Percentiles rank a stretch among this genome's conserved stretches.
These are phyloP conservation scores for Crossocerus cetratus DNA, from an alignment of 2,888 invertebrate genomes.

Conservation along the genomic window DNA sequence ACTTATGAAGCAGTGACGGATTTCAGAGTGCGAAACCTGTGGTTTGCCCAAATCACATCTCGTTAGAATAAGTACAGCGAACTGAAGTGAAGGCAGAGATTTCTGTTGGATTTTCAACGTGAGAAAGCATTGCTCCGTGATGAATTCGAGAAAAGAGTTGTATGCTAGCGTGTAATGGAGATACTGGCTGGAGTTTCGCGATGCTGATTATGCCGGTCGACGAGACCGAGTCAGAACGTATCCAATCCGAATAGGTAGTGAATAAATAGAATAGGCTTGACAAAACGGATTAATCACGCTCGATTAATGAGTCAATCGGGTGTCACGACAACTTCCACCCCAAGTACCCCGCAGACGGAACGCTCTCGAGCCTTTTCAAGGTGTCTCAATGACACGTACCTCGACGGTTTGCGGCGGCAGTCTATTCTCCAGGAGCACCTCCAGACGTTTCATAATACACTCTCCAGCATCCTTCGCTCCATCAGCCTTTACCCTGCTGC, in stretches of 20 bases:
- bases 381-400: slow-evolving; percentile 54
- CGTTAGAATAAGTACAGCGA: neutral
- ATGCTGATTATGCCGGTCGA: too few species aligned
- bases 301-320: neutral
- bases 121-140: neutral
- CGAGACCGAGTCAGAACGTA: too few species aligned
- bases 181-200: too few species aligned
- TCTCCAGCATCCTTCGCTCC: slow-evolving; percentile 55
- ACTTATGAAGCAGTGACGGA: neutral
- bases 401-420: slow-evolving; percentile 62
- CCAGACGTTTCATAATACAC: slow-evolving; percentile 68
- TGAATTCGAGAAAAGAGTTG: neutral
- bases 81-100: neutral
- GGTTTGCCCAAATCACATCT: neutral
- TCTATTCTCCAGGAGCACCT: slow-evolving; percentile 64
- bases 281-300: neutral
- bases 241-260: too few species aligned
- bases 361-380: slow-evolving; percentile 2
- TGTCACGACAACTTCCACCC: neutral
- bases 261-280: neutral
- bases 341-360: neutral
- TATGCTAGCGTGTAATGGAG: neutral
- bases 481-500: slow-evolving; percentile 77
- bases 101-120: neutral
- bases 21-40: slow-evolving; percentile 1